Conservation (phyloP, 2,888 invertebrate genomes). For the Trissolcus brochymenae region DNA sequence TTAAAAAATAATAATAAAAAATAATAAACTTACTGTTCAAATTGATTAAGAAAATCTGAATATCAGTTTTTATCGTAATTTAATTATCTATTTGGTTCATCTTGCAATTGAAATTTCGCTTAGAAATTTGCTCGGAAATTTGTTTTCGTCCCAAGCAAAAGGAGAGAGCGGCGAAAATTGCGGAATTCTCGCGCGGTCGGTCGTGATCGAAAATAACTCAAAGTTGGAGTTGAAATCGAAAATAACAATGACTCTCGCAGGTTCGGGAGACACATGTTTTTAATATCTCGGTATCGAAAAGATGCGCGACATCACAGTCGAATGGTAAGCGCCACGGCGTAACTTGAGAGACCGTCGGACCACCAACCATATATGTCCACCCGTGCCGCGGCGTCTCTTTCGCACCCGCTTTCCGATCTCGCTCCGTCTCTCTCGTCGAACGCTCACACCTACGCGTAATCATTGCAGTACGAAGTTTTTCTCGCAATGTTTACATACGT, state of each 20-base stretch:
- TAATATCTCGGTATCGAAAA: slow-evolving; percentile 43
- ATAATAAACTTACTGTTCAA: too few relatives aligned
- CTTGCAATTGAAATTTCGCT: too few relatives aligned
- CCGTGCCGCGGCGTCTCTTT: slow-evolving; percentile 67
- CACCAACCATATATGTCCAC: slow-evolving; percentile 76
- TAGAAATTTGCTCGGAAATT: too few relatives aligned
- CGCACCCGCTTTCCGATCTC: slow-evolving; percentile 57
- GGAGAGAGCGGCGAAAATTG: too few relatives aligned
- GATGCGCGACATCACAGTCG: slow-evolving; percentile 65
- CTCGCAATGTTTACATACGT: slow-evolving; percentile 17
- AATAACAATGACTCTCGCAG: slow-evolving; percentile 11
- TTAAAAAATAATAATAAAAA: too few relatives aligned
- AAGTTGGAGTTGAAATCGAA: slow-evolving; percentile 5
- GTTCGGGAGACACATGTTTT: slow-evolving; percentile 17
- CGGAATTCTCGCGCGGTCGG: neutral
- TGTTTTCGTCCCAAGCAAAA: too few relatives aligned
- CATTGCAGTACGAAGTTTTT: slow-evolving; percentile 23
- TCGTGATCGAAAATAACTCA: slow-evolving; percentile 6
- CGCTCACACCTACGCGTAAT: slow-evolving; percentile 47
- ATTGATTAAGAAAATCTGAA: too few relatives aligned
- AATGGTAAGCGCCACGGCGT: slow-evolving; percentile 72
- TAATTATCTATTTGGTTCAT: too few relatives aligned
- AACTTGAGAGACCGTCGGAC: slow-evolving; percentile 74
- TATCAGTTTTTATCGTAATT: too few relatives aligned
- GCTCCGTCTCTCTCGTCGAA: slow-evolving; percentile 52